Conservation (phyloP, 1,140 invertebrate genomes). For the Drosophila bifasciata region DNA sequence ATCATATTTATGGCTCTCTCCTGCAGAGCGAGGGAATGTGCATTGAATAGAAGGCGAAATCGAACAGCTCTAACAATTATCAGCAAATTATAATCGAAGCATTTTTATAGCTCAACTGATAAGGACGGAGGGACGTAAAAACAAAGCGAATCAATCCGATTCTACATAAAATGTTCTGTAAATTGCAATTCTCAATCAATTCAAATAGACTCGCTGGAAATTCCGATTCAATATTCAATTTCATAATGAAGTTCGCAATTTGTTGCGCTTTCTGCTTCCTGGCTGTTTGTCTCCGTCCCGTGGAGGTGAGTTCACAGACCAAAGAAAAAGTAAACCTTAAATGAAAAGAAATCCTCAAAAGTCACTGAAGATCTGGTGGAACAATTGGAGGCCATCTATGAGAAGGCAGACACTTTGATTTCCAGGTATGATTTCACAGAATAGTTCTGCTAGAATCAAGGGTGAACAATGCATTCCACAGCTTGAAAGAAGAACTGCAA, state of each 20-base stretch:
- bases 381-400: constrained; percentile 18
- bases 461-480: not conserved
- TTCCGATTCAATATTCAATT: too few relatives aligned
- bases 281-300: not conserved
- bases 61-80: constrained; percentile 5
- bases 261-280: constrained; percentile 2
- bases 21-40: not conserved
- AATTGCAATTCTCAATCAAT: constrained; percentile 21
- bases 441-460: too few relatives aligned
- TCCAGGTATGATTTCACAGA: constrained; percentile 11
- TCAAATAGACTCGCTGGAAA: constrained; percentile 10
- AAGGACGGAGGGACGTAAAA: constrained; percentile 6
- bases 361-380: constrained; percentile 21
- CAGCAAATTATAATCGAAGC: constrained; percentile 32
- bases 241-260: constrained; percentile 2
- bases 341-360: constrained; percentile 4
- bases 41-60: not conserved
- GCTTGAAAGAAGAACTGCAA: constrained; percentile 17
- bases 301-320: constrained; percentile 9
- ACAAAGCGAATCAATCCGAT: constrained; percentile 10
- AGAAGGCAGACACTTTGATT: constrained; percentile 28
- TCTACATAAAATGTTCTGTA: constrained; percentile 15
- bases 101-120: constrained; percentile 23
- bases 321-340: not conserved
- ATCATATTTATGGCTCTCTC: constrained; percentile 5